These are phyloP conservation scores for Ondatra zibethicus DNA, from an alignment of 2,113 vertebrate genomes.

Conservation along the genomic window DNA sequence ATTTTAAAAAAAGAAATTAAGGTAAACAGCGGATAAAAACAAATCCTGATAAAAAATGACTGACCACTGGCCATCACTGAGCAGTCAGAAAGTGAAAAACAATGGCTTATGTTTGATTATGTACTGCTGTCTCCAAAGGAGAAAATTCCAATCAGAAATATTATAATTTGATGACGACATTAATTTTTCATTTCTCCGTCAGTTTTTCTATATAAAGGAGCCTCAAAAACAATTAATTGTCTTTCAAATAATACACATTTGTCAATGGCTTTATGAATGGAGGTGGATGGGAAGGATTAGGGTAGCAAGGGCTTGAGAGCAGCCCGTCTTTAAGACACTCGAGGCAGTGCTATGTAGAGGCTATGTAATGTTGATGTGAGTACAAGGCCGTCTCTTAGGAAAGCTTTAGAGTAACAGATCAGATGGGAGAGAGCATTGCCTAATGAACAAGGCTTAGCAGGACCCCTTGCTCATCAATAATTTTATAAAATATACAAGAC, in stretches of 20 bases:
- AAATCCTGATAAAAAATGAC: neutral
- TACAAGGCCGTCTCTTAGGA: constrained; percentile 1
- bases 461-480: constrained; percentile 64
- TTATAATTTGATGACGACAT: constrained; percentile 4
- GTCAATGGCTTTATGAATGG: neutral
- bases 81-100: constrained; percentile 19
- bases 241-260: constrained; percentile 22
- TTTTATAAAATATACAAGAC: constrained; percentile 75
- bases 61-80: neutral
- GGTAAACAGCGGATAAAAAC: neutral
- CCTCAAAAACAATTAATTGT: neutral
- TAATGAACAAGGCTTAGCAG: constrained; percentile 51
- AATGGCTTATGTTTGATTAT: neutral
- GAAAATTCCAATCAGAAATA: neutral
- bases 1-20: neutral
- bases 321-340: neutral
- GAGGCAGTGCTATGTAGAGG: neutral
- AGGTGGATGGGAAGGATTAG: accelerated
- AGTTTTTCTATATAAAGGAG: constrained; percentile 40
- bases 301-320: neutral
- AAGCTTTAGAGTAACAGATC: constrained; percentile 27
- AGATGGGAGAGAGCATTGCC: neutral
- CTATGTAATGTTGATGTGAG: neutral
- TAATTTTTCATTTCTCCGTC: constrained; percentile 46
- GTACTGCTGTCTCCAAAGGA: constrained; percentile 19